Evolutionary conservation across 1,140 invertebrate species (phyloP), one percentile per base, ranked within the genome.

Genomic region (Hestina assimilis): DNA sequence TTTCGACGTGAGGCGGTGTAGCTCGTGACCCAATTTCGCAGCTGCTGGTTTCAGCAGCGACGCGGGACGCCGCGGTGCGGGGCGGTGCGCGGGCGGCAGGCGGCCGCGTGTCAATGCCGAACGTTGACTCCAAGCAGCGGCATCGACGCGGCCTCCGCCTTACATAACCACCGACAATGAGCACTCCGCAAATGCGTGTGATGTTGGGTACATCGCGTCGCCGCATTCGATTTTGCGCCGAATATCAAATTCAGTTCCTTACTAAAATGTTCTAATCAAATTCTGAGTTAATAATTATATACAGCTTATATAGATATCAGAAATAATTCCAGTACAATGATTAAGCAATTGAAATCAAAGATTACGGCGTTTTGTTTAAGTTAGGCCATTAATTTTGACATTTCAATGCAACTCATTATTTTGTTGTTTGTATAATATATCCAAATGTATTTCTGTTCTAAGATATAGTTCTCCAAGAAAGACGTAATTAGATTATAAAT

Each of bases 111-210:
- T 86, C 84, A 87, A 87, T 87, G 84, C 81, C 84, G 84, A 82
- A 82, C 84, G 79, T 87, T 87, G 84, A 87, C 84, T 86, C 81
- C 74, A 46, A 77, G 69, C 80, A 76, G 70, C 75, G 69, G 69
- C 77, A 79, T 72, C 81, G 79, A 69, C 76, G 83, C 79, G 82
- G 81, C 83, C 82, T 85, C 85, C 73, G 74, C 75, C 85, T 88
- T 86, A 86, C 83, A 86, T 86, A 88, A 88, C 80, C 77, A 85
- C 54, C 85, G 76, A 84, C 84, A 84, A 86, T 80, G 69, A 83
- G 67, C 71, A 75, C 67, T 77, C 65, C 56, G 67, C 72, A 61
- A 82, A 79, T 79, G 76, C 78, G 79, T 81, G 75, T 67, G 72
- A 79, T 81, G 74, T 82, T n/a, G n/a, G n/a, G n/a, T n/a, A n/a